Conservation (phyloP, 2,888 invertebrate genomes). For the Nasonia oneida region DNA sequence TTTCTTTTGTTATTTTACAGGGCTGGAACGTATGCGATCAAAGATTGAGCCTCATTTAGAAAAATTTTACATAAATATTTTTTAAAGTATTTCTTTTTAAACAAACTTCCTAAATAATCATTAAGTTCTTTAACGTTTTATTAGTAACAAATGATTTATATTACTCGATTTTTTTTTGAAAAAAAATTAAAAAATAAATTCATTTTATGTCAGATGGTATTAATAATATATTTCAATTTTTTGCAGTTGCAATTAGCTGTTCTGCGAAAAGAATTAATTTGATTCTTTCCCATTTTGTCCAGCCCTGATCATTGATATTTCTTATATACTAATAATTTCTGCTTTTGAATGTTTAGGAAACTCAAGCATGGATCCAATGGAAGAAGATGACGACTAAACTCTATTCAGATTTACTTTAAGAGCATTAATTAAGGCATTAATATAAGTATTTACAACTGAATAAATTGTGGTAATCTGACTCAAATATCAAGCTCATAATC, state of each 20-base stretch:
- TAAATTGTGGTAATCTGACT: conserved; percentile 16
- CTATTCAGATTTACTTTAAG: conserved; percentile 56
- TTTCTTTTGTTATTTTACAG: conserved; percentile 31
- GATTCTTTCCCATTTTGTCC: neutral
- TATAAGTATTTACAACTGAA: conserved; percentile 47
- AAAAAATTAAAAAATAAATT: neutral
- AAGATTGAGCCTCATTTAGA: neutral
- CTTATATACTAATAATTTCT: conserved; percentile 40
- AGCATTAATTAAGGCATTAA: conserved; percentile 58
- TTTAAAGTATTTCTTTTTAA: neutral
- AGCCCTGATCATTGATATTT: conserved; percentile 43
- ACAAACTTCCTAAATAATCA: neutral
- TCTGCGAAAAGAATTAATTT: neutral
- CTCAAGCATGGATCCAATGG: conserved; percentile 72
- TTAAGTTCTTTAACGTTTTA: neutral
- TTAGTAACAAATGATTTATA: neutral
- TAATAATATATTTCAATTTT: conserved; percentile 14
- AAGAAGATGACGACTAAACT: conserved; percentile 76
- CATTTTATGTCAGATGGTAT: neutral
- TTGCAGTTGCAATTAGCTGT: conserved; percentile 14
- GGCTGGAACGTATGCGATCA: conserved; percentile 33
- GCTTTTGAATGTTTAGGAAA: conserved; percentile 68
- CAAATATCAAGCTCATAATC: conserved; percentile 72
- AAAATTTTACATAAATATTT: neutral
- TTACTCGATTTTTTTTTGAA: neutral